Evolutionary conservation across 2,797 vertebrate genomes (phyloP), one percentile per base, ranked within the genome.

Genomic region (Neosilurus hyrtlii): DNA sequence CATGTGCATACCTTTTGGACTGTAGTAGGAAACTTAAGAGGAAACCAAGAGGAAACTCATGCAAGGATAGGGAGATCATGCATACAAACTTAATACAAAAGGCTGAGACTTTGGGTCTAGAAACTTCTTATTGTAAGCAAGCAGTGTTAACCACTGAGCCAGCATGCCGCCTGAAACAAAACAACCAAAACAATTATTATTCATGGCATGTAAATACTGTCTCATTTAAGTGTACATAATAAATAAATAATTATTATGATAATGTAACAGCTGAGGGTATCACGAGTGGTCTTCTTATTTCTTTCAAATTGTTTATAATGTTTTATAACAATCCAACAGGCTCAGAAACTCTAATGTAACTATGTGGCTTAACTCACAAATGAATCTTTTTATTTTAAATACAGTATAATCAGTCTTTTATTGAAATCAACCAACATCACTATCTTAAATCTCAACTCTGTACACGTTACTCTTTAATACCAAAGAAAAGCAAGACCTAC

Each of bases 381-480:
- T 56, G 3, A 82, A 57, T 8, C 51, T 65, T 81, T 57, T 20
- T 51, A 68, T 49, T 30, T 30, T 30, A 30, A 30, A 30, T 30
- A 30, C 30, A 75, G 74, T 71, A 83, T 68, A 77, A 62, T 77
- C 18, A 76, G 10, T 3, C 1, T 79, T 88, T 88, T 87, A 88
- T 88, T 88, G 51, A 87, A 86, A 82, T 79, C 56, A 81, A 84
- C 24, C 43, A 87, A 84, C 82, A 82, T 82, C 62, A 77, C 84
- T 71, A 80, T 71, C 20, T 43, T 62, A 82, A 85, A 62, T 78
- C 6, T 80, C 30, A 59, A 52, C 35, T 77, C 11, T 84, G 62
- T 84, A 84, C 79, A 85, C 63, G 18, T 66, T 68, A 87, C 72
- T 57, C 4, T 18, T 15, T 37, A 73, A 80, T 73, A 77, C 71